phyloP scores from a whole-genome alignment of 2,113 vertebrate species.

The Gadus macrocephalus region DNA sequence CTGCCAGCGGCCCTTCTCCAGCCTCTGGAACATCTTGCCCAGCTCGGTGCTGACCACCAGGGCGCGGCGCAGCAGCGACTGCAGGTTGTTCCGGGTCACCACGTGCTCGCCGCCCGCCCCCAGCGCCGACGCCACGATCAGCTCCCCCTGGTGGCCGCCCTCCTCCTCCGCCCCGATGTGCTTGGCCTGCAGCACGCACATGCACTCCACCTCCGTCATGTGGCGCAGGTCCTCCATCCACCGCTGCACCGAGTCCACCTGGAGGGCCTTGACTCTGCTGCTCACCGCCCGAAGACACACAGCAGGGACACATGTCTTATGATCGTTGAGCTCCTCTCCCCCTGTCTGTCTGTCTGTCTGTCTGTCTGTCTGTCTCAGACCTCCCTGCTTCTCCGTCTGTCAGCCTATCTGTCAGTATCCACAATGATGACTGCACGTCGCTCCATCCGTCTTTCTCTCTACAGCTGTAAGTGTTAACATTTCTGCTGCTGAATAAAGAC shows the following conservation, averaged over 20 bases:
- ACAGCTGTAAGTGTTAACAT: no score
- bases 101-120: conserved; percentile 55
- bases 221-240: conserved; percentile 97
- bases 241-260: conserved; percentile 93
- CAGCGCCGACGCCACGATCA: conserved; percentile 74
- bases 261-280: conserved; percentile 80
- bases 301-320: background rate
- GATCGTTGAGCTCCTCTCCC: no score
- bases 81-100: conserved; percentile 78
- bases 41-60: conserved; percentile 93
- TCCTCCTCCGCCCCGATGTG: conserved; percentile 90
- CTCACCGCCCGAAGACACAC: background rate
- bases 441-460: background rate
- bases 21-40: conserved; percentile 87
- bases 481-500: no score
- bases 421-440: background rate
- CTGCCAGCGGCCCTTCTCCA: conserved; percentile 91
- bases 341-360: no score
- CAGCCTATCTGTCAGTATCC: no score
- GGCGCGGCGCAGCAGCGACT: conserved; percentile 85
- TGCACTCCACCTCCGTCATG: conserved; percentile 97
- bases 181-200: conserved; percentile 96
- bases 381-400: no score
- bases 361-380: no score
- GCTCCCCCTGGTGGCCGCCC: conserved; percentile 79